Conservation (phyloP, 2,113 vertebrate genomes). For the Catagonus wagneri region DNA sequence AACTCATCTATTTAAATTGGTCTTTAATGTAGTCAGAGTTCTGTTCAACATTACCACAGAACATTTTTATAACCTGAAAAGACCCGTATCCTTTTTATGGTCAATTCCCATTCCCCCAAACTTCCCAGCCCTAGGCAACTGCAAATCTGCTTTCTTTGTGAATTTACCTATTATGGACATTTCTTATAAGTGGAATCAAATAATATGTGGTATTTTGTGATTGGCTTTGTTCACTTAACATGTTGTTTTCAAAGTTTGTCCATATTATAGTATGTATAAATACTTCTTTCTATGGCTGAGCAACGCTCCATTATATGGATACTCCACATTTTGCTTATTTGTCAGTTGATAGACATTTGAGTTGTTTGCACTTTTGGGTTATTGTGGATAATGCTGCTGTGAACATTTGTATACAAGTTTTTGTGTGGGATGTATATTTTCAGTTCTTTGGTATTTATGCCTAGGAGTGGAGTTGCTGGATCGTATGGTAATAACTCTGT, state of each 20-base stretch:
- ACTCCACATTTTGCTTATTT: not conserved
- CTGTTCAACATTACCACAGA: not conserved
- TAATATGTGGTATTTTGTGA: conserved; percentile 4
- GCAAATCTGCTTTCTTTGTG: not conserved
- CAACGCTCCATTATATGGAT: not conserved
- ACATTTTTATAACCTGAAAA: not conserved
- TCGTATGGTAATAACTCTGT: not conserved
- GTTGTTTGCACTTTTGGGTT: not conserved
- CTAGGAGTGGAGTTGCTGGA: not conserved
- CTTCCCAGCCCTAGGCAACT: not conserved
- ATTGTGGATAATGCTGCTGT: not conserved
- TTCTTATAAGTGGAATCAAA: conserved; percentile 2
- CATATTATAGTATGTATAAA: not conserved
- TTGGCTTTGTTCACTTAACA: conserved; percentile 1
- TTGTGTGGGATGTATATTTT: conserved; percentile 1
- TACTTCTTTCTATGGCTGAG: not conserved
- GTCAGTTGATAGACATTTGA: not conserved
- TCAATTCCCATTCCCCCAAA: not conserved
- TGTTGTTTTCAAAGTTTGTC: conserved; percentile 5
- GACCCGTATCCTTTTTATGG: not conserved
- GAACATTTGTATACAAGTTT: conserved; percentile 39
- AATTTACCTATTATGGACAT: not conserved
- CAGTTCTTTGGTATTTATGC: not conserved
- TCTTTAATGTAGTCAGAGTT: conserved; percentile 28
- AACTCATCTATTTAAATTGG: not conserved